Conservation (phyloP, 2,113 vertebrate genomes). For the Bubo blakistoni region DNA sequence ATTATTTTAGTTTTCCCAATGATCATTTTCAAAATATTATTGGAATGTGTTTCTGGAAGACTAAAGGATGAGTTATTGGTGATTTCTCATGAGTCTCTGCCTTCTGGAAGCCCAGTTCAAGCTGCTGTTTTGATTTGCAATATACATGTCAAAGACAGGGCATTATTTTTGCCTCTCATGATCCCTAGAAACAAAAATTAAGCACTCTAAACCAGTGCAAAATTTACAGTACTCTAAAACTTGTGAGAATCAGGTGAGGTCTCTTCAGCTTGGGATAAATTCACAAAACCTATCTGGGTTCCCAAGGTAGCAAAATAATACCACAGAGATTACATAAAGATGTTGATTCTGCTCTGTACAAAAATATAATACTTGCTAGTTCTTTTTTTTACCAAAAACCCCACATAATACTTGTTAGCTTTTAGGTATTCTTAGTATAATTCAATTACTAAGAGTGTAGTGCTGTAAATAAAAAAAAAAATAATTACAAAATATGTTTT, state of each 20-base stretch:
- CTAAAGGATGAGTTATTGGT: not conserved
- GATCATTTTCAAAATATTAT: not conserved
- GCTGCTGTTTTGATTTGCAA: not conserved
- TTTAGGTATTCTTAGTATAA: not conserved
- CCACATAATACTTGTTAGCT: not conserved
- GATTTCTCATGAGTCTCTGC: not conserved
- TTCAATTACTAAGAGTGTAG: not conserved
- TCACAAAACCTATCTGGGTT: not conserved
- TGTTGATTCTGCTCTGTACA: not conserved
- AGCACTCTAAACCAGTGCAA: not conserved
- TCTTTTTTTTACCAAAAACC: not conserved
- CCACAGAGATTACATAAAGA: not conserved
- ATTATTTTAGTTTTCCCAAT: not conserved
- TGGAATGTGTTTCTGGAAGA: not conserved
- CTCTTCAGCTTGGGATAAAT: not conserved
- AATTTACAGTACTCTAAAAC: not conserved
- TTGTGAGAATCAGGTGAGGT: not conserved
- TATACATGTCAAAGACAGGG: accelerated
- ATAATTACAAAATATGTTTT: not conserved
- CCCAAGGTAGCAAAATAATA: not conserved
- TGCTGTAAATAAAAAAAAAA: not conserved
- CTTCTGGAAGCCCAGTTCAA: not conserved
- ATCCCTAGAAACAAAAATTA: not conserved
- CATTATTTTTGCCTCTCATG: not conserved
- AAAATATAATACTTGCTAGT: not conserved